Evolutionary conservation across 2,797 vertebrate genomes (phyloP).

Genomic region (Gambelia wislizenii): DNA sequence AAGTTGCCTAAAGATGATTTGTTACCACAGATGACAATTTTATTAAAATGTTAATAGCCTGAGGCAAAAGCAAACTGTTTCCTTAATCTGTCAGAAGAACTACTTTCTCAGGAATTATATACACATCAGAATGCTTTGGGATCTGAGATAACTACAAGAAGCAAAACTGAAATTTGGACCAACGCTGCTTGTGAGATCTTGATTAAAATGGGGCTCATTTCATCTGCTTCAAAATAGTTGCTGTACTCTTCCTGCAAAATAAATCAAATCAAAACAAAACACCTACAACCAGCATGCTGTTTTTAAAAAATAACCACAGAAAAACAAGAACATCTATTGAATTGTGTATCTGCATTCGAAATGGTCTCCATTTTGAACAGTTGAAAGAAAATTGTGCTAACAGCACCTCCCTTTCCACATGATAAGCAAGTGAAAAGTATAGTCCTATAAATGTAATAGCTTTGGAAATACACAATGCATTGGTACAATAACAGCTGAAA

Average conservation of each 20-base stretch:
- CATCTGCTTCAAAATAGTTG: constrained; percentile 42
- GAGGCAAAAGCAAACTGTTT: constrained; percentile 81
- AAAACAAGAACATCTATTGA: constrained; percentile 28
- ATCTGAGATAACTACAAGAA: constrained; percentile 69
- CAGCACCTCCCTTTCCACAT: background rate
- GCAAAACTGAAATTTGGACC: constrained; percentile 74
- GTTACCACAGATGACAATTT: constrained; percentile 78
- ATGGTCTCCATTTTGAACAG: constrained; percentile 50
- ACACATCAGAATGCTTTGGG: constrained; percentile 62
- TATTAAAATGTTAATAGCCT: constrained; percentile 82
- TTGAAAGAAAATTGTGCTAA: constrained; percentile 38
- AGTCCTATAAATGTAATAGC: constrained; percentile 53
- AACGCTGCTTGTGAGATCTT: constrained; percentile 60
- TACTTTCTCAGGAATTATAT: constrained; percentile 74
- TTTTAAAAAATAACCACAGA: background rate
- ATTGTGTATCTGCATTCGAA: constrained; percentile 48
- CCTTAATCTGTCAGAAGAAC: constrained; percentile 78
- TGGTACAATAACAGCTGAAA: constrained; percentile 43
- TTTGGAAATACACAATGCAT: background rate
- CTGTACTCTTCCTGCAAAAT: constrained; percentile 43
- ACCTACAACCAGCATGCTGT: background rate
- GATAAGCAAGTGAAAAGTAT: constrained; percentile 52
- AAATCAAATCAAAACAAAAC: constrained; percentile 51
- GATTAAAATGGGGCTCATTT: constrained; percentile 54
- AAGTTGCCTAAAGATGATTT: constrained; percentile 76